phyloP scores from a whole-genome alignment of 2,113 vertebrate species.

The Genyomyrus donnyi region DNA sequence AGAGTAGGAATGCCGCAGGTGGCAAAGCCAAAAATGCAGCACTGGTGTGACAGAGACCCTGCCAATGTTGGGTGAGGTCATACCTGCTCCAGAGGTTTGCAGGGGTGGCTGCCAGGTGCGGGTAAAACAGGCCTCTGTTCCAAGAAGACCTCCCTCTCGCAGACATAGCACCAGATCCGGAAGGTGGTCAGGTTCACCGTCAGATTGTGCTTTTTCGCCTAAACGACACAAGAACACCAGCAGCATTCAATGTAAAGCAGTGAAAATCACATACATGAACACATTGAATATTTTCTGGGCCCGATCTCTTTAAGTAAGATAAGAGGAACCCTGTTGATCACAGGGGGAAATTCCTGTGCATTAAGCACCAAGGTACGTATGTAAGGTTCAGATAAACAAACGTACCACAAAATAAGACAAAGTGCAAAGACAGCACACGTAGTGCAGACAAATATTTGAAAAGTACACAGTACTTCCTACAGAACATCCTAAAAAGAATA shows the following conservation, averaged over 20 bases:
- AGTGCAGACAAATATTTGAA: neutral
- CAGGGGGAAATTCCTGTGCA: neutral
- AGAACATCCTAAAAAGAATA: neutral
- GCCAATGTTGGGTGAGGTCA: neutral
- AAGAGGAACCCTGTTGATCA: neutral
- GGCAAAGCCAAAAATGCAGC: neutral
- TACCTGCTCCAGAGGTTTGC: constrained; percentile 69
- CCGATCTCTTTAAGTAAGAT: neutral
- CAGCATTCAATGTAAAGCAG: neutral
- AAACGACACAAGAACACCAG: neutral
- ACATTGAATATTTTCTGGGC: neutral
- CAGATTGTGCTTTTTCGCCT: constrained; percentile 89
- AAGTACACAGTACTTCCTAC: neutral
- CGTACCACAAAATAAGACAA: neutral
- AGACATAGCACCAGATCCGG: constrained; percentile 92
- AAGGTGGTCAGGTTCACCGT: constrained; percentile 94
- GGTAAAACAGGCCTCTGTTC: constrained; percentile 63
- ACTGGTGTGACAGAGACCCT: neutral
- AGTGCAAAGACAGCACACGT: neutral
- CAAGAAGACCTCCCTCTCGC: constrained; percentile 90
- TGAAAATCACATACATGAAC: neutral
- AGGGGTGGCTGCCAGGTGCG: constrained; percentile 40
- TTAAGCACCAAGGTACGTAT: neutral
- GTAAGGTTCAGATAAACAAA: neutral
- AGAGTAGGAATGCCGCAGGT: neutral